These are phyloP conservation scores for Polydrusus tereticollis DNA, from an alignment of 2,888 invertebrate genomes.

Conservation along the genomic window DNA sequence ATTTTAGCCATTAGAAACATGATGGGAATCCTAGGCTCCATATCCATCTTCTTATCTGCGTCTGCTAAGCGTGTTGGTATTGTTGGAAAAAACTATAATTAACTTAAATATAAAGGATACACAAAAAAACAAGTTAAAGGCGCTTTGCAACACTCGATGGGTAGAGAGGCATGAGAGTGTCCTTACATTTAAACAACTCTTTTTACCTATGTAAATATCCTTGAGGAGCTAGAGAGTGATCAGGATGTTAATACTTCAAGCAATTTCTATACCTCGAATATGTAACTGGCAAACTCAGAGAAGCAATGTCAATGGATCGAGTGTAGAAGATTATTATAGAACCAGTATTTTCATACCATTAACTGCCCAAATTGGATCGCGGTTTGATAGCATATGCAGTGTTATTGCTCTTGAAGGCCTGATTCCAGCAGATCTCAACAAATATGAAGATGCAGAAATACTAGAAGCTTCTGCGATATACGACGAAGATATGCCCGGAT, in stretches of 20 bases:
- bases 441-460: background rate
- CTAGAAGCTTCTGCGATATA: background rate
- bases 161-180: constrained; percentile 1
- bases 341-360: background rate
- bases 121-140: background rate
- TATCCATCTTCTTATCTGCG: background rate
- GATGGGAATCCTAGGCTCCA: background rate
- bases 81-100: background rate
- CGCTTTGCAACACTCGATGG: background rate
- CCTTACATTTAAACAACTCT: background rate
- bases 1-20: background rate
- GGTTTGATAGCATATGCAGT: background rate
- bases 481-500: background rate
- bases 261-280: background rate
- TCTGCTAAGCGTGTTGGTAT: background rate
- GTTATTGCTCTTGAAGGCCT: background rate
- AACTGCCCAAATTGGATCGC: background rate
- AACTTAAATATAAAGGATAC: background rate
- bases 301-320: background rate
- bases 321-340: background rate
- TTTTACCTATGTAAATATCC: background rate
- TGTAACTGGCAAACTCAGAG: background rate
- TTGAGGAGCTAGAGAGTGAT: background rate
- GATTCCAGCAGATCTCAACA: background rate
- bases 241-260: background rate